Conservation (phyloP, 2,113 vertebrate species). For the Gopherus evgoodei region DNA sequence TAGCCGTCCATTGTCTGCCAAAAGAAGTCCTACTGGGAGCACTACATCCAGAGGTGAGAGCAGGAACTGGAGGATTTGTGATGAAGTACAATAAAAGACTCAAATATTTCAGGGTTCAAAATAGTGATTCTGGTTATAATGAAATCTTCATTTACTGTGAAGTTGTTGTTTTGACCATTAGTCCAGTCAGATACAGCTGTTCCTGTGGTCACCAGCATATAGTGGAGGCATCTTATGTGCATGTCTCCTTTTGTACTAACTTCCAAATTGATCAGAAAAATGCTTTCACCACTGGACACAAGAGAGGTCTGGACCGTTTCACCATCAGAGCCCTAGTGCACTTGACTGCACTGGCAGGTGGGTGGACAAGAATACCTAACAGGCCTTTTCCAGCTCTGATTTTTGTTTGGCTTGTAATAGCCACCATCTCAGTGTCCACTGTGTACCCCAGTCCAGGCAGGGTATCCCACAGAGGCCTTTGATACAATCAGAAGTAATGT, state of each 20-base stretch:
- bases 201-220: constrained; percentile 15
- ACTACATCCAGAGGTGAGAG: constrained; percentile 92
- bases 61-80: neutral
- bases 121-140: neutral
- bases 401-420: neutral
- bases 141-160: neutral
- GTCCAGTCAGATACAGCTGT: neutral
- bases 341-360: neutral
- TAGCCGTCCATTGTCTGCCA: constrained; percentile 93
- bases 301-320: neutral
- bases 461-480: neutral
- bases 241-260: neutral
- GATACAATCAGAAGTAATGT: constrained; percentile 2
- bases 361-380: neutral
- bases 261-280: constrained; percentile 1
- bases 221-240: neutral
- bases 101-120: neutral
- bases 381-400: neutral
- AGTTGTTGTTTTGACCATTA: neutral
- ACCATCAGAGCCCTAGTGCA: neutral
- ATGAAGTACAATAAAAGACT: neutral
- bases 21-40: constrained; percentile 92
- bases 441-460: neutral
- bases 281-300: neutral
- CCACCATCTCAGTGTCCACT: neutral